Evolutionary conservation across 2,113 vertebrate genomes (phyloP).

Genomic region (Cavia porcellus): DNA sequence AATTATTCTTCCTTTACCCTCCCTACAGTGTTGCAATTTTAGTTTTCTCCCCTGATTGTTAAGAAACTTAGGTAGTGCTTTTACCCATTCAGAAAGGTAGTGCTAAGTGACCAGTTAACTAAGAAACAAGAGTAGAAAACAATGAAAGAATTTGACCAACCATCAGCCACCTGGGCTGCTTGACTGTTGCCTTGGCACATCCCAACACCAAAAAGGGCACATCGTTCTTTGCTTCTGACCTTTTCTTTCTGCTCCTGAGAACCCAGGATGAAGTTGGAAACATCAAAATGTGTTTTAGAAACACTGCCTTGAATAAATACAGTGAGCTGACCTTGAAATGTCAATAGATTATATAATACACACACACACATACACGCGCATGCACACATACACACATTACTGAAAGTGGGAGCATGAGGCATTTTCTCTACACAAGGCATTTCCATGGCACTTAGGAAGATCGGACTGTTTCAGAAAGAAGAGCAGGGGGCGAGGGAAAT

Average conservation of each 20-base stretch:
- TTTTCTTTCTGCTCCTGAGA: not conserved
- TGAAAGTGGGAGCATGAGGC: not conserved
- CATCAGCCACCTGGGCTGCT: not conserved
- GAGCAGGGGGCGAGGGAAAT: not conserved
- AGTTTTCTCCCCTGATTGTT: not conserved
- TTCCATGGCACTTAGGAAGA: not conserved
- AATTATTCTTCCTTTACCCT: not conserved
- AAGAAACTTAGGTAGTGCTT: not conserved
- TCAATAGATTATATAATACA: not conserved
- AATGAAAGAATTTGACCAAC: not conserved
- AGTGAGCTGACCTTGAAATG: slow-evolving; percentile 33
- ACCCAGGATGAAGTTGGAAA: not conserved
- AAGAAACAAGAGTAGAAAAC: not conserved
- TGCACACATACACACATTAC: no score
- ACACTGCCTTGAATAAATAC: not conserved
- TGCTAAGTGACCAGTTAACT: not conserved
- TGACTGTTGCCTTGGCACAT: not conserved
- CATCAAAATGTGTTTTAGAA: not conserved
- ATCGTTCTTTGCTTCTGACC: not conserved
- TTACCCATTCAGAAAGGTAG: not conserved
- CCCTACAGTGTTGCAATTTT: slow-evolving; percentile 22
- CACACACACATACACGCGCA: no score
- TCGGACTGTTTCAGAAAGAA: not conserved
- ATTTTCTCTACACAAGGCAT: not conserved
- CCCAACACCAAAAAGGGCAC: not conserved